Conservation (phyloP, 2,888 invertebrate species). For the Chironomus tentans region DNA sequence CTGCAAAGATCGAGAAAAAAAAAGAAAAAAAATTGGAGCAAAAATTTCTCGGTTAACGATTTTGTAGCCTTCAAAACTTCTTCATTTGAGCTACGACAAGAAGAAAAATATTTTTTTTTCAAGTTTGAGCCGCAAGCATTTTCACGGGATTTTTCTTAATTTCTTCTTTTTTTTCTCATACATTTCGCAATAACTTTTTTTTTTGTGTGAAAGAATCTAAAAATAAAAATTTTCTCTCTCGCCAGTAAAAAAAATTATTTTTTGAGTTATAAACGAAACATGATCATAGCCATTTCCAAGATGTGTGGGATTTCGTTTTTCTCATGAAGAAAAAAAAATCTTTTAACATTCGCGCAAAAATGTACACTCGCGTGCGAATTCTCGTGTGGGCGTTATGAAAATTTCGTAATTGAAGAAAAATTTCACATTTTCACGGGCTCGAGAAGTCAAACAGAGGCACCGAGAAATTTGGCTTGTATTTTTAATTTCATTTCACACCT, state of each 20-base stretch:
- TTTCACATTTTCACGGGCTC: constrained; percentile 11
- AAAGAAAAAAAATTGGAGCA: constrained; percentile 27
- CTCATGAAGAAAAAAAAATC: not conserved
- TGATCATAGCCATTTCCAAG: constrained; percentile 22
- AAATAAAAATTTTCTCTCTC: constrained; percentile 22
- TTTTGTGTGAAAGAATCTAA: constrained; percentile 1
- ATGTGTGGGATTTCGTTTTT: not conserved
- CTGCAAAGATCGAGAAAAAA: constrained; percentile 44
- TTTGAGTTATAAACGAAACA: constrained; percentile 24
- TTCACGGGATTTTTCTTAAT: constrained; percentile 25
- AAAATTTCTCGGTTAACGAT: constrained; percentile 10
- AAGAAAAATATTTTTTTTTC: not conserved
- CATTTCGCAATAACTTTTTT: constrained; percentile 13
- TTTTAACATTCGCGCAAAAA: not conserved
- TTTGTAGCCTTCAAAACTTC: constrained; percentile 22
- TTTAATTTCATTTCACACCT: not conserved
- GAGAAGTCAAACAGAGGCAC: not conserved
- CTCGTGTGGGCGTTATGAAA: constrained; percentile 11
- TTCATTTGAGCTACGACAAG: not conserved
- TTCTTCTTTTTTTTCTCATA: not conserved
- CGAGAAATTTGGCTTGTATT: not conserved
- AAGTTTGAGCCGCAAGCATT: not conserved
- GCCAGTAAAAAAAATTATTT: not conserved
- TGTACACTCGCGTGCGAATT: constrained; percentile 16
- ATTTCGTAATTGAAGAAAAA: constrained; percentile 17